Base-by-base conservation (phyloP, 2,888 invertebrate genomes). In the Drosophila subquinaria region DNA sequence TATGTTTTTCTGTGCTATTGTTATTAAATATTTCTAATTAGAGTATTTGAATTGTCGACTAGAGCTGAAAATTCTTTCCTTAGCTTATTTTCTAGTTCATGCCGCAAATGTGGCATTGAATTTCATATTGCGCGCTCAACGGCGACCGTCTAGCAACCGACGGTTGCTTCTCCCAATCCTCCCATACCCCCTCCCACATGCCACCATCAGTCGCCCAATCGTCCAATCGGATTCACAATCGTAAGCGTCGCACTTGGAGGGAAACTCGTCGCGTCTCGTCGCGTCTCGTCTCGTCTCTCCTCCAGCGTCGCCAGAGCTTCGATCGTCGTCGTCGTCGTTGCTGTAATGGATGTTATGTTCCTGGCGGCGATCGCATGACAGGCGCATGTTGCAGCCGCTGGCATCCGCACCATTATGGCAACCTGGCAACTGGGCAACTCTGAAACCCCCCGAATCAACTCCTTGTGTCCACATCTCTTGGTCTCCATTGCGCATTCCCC, bases 331-430 rank as follows among this genome's bases (percentile, higher is more conserved):
- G 60, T 64, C 65, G 56, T 61, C 69, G 52, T 65, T 73, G 87
- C 79, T 90, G 86, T 88, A 87, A 90, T 87, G 90, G 89, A 90
- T 87, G 87, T 90, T 87, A 89, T 87, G 89, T 89, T 87, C 85
- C 85, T 90, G 89, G 88, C 90, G 87, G 89, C 87, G 87, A 88
- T 88, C 87, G 90, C 87, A 87, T 88, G 87, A 88, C 87, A 88
- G 87, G 87, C 87, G 90, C 87, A 89, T 88, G 90, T 88, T 90
- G 88, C 82, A 84, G 90, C 87, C 82, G 88, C 76, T 89, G 90
- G 90, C 90, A 90, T 89, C 90, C 86, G 90, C 90, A 89, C 85
- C 90, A 85, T 88, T 88, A 85, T 85, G 85, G 90, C 85, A 85
- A 84, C 76, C 70, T 45, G 79, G 60, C 53, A 45, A 45, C 45